Conservation (phyloP, 92 coral and sea anemone species). For the Palythoa grandiflora region DNA sequence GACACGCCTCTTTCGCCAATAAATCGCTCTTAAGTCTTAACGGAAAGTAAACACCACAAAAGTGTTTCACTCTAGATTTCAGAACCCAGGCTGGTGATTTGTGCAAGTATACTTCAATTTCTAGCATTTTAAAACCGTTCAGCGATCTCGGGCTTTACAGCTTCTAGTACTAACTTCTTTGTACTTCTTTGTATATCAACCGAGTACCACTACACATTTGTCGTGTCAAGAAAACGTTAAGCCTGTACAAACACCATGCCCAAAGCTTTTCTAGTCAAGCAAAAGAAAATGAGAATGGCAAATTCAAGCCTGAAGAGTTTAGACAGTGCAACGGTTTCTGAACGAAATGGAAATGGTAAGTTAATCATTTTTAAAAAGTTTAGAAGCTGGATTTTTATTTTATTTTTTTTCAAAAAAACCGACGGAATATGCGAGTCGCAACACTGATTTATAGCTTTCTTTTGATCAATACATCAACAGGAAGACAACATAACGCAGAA, state of each 20-base stretch:
- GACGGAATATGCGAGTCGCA: background rate
- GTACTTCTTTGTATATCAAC: background rate
- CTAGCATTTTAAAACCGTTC: constrained; percentile 39
- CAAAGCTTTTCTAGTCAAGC: constrained; percentile 86
- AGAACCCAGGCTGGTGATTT: constrained; percentile 24
- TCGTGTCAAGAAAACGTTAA: background rate
- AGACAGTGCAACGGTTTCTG: constrained; percentile 1
- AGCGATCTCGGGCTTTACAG: background rate
- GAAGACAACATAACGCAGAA: background rate
- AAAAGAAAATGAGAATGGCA: constrained; percentile 66
- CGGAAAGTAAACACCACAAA: constrained; percentile 34
- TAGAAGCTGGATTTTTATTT: background rate
- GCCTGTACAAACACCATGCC: constrained; percentile 69
- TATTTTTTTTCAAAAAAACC: background rate
- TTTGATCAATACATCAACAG: background rate
- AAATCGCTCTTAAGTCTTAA: constrained; percentile 38
- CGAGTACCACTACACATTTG: background rate
- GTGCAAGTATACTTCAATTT: constrained; percentile 11
- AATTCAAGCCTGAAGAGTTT: background rate
- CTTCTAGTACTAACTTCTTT: background rate
- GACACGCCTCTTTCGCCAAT: constrained; percentile 40
- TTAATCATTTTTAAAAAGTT: too few species aligned
- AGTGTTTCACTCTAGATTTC: constrained; percentile 46
- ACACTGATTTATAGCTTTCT: too few species aligned
- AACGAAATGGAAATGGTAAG: constrained; percentile 26